phyloP scores from a whole-genome alignment of 1,140 invertebrate genomes.

The Temnothorax nylanderi region DNA sequence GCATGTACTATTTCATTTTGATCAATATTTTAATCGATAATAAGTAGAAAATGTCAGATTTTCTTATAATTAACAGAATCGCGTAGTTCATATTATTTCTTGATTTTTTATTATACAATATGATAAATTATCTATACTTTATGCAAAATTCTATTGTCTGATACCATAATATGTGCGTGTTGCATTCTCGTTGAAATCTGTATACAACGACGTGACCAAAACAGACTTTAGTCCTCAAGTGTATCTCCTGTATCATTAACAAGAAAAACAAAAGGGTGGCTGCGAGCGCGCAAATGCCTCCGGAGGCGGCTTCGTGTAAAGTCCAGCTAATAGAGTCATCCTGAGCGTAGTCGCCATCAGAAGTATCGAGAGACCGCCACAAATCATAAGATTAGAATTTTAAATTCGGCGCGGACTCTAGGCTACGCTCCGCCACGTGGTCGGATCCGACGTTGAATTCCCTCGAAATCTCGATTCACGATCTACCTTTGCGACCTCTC shows the following conservation, averaged over 20 bases:
- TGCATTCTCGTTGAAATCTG: not conserved
- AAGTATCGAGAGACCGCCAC: slow-evolving; percentile 78
- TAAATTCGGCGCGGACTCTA: slow-evolving; percentile 79
- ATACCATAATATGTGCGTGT: not conserved
- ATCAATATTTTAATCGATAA: too few relatives aligned
- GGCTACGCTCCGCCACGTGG: slow-evolving; percentile 71
- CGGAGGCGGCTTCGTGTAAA: slow-evolving; percentile 77
- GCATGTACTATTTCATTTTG: not conserved
- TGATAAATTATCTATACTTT: not conserved
- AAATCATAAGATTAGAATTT: slow-evolving; percentile 86
- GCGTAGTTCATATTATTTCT: not conserved
- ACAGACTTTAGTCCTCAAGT: not conserved
- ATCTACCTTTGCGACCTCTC: slow-evolving; percentile 75
- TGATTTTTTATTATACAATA: not conserved
- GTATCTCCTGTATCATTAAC: slow-evolving; percentile 41
- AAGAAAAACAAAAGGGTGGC: not conserved
- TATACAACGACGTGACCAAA: not conserved
- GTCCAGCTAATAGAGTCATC: slow-evolving; percentile 84
- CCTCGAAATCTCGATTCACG: slow-evolving; percentile 81
- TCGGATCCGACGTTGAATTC: slow-evolving; percentile 79
- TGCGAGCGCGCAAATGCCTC: slow-evolving; percentile 56
- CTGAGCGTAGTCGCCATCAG: slow-evolving; percentile 78
- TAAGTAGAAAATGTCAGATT: not conserved
- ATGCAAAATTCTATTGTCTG: not conserved
- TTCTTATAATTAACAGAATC: not conserved